Percentiles rank a stretch among this genome's conserved stretches.
Evolutionary conservation across 30 jellyfish, hydroid and myxozoan species (phyloP).

Genomic region (Phacellophora camtschatica): DNA sequence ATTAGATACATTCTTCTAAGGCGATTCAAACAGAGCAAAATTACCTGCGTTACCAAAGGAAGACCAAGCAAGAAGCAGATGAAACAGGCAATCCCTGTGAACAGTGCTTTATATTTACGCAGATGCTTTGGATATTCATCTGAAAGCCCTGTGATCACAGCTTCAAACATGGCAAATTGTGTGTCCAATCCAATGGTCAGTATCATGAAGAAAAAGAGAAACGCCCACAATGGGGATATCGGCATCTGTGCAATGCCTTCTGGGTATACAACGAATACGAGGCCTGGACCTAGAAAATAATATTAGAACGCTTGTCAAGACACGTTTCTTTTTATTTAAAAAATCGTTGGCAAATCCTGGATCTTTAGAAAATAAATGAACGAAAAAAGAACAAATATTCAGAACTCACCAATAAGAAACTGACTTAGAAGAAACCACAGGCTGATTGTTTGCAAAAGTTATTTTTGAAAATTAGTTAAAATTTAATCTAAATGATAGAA

Average conservation of each 20-base stretch:
- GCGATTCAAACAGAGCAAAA: no score
- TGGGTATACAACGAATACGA: slow-evolving; percentile 92
- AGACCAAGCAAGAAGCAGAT: slow-evolving; percentile 82
- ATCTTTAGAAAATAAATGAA: no score
- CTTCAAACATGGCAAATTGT: slow-evolving; percentile 97
- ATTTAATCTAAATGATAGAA: no score
- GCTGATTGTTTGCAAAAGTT: no score
- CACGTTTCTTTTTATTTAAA: no score
- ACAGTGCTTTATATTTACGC: slow-evolving; percentile 57
- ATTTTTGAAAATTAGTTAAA: no score
- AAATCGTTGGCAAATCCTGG: no score
- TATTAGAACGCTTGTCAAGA: neutral
- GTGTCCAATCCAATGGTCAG: slow-evolving; percentile 94
- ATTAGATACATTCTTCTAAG: no score
- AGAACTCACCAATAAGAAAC: no score
- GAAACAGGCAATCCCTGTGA: slow-evolving; percentile 73
- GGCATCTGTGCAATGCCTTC: slow-evolving; percentile 99
- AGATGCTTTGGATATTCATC: slow-evolving; percentile 83
- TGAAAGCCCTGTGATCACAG: slow-evolving; percentile 91
- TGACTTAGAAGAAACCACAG: no score
- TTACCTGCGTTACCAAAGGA: slow-evolving; percentile 96
- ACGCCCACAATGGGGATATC: slow-evolving; percentile 90
- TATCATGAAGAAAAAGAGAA: slow-evolving; percentile 89
- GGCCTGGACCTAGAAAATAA: slow-evolving; percentile 85
- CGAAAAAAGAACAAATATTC: no score